A percentile compares a stretch with the other conserved stretches of the same genome.
These are phyloP conservation scores for Paratilapia polleni DNA, from an alignment of 2,113 vertebrate species.

Conservation along the genomic window DNA sequence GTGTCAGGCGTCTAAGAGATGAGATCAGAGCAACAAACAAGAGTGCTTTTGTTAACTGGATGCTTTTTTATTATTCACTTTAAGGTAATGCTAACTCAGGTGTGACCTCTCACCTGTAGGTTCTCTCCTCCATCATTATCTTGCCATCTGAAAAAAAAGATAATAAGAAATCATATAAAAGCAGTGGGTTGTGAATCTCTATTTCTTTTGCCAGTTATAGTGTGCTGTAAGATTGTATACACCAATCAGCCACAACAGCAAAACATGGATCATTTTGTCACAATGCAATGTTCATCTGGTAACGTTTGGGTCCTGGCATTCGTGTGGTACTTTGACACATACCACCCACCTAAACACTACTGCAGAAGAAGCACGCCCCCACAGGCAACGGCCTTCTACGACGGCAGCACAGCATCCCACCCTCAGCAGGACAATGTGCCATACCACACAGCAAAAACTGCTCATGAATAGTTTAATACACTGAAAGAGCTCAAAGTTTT, in stretches of 20 bases:
- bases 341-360: not conserved
- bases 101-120: constrained; percentile 67
- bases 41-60: not conserved
- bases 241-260: not conserved
- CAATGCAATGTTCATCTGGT: not conserved
- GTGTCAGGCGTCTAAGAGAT: constrained; percentile 64
- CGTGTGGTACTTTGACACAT: not conserved
- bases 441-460: not conserved
- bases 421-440: not conserved
- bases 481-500: not conserved
- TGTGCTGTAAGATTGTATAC: not conserved
- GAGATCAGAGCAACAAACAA: constrained; percentile 2
- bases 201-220: not conserved
- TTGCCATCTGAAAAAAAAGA: constrained; percentile 77
- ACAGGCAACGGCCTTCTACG: not conserved
- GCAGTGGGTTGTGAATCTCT: not conserved
- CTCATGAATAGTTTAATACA: not conserved
- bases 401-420: not conserved
- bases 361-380: not conserved
- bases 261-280: not conserved
- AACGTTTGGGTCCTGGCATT: not conserved
- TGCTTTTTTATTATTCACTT: not conserved
- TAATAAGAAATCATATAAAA: not conserved
- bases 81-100: not conserved
- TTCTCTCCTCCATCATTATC: constrained; percentile 68